These are phyloP conservation scores for Nothobranchius furzeri DNA, from an alignment of 2,113 vertebrate genomes.

Conservation along the genomic window DNA sequence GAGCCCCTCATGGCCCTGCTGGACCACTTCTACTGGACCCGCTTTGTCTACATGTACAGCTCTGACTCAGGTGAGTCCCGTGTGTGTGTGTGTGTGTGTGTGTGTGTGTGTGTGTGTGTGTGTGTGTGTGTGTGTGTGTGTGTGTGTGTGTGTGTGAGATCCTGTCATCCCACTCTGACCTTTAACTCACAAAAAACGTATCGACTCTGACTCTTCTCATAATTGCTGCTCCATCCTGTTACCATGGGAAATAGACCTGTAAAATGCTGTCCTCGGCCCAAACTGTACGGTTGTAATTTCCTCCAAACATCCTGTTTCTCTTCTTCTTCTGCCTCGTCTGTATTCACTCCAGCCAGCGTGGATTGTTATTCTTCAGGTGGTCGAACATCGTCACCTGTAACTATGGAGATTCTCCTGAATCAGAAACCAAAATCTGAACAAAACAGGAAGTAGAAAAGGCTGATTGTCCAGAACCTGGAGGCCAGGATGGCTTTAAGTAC, in stretches of 20 bases:
- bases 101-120: slow-evolving; percentile 9
- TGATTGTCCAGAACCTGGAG: no score
- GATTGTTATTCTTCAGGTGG: no score
- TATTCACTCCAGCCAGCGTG: no score
- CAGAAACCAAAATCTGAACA: no score
- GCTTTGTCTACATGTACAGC: slow-evolving; percentile 97
- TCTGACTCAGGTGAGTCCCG: slow-evolving; percentile 85
- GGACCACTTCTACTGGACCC: slow-evolving; percentile 91
- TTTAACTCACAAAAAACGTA: slow-evolving; percentile 14
- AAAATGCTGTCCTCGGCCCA: not conserved
- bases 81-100: not conserved
- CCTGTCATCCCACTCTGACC: not conserved
- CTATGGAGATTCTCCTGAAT: no score
- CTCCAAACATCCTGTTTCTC: not conserved
- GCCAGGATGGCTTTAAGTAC: no score
- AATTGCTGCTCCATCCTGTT: slow-evolving; percentile 40
- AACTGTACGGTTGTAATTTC: not conserved
- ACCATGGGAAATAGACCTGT: slow-evolving; percentile 39
- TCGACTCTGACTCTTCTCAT: slow-evolving; percentile 41
- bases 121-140: slow-evolving; percentile 2
- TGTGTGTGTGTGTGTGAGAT: not conserved
- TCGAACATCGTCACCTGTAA: no score
- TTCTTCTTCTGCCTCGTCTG: not conserved
- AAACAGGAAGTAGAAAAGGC: no score
- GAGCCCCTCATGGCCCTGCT: slow-evolving; percentile 93